Conservation (phyloP, 2,888 invertebrate species). For the Sminthurides aquaticus region DNA sequence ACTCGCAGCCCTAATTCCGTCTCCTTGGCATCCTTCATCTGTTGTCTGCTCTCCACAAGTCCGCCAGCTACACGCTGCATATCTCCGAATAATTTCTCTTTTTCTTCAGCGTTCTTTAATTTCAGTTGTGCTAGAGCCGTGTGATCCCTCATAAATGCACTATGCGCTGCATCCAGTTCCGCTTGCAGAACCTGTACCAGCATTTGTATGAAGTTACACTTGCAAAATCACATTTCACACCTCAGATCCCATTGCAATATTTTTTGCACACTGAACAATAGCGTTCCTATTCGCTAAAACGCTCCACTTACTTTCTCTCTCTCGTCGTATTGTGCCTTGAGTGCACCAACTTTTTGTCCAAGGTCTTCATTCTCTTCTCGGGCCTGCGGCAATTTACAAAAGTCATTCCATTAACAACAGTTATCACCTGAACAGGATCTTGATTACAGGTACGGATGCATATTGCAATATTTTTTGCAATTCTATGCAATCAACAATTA, state of each 20-base stretch:
- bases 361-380: constrained; percentile 35
- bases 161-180: constrained; percentile 30
- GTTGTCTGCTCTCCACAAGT: constrained; percentile 29
- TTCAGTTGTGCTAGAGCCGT: constrained; percentile 32
- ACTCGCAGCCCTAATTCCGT: constrained; percentile 33
- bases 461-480: neutral
- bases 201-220: neutral
- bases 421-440: too few relatives aligned
- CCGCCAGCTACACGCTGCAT: constrained; percentile 38
- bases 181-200: constrained; percentile 21
- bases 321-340: constrained; percentile 35
- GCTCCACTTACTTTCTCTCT: constrained; percentile 27
- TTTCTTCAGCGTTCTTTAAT: constrained; percentile 34
- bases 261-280: too few relatives aligned
- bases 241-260: neutral
- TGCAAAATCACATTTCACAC: neutral
- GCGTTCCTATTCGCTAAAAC: neutral
- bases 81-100: constrained; percentile 35
- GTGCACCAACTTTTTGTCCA: constrained; percentile 27
- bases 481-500: too few relatives aligned
- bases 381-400: too few relatives aligned
- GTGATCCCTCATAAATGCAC: constrained; percentile 30
- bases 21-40: constrained; percentile 41
- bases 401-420: neutral
- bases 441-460: too few relatives aligned